Base-by-base conservation (phyloP, 2,888 invertebrate species). In the Aphidius colemani region DNA sequence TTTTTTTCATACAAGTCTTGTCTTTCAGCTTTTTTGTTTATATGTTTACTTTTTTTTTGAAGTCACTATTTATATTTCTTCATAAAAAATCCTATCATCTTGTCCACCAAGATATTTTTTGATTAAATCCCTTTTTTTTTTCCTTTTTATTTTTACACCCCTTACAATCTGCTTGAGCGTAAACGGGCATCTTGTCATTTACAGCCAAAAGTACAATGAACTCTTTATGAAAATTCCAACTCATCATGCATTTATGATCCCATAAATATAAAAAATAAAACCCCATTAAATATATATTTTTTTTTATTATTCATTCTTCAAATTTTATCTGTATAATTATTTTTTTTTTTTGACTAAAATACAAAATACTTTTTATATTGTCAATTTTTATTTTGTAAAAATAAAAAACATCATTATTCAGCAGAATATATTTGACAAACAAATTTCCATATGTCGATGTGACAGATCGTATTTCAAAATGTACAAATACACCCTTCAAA, bases 11-110 rank as follows among this genome's bases (percentile, higher is more conserved):
- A 53, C 30, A 18, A 46, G 41, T 48, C n/a, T 45, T 48, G 46
- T 53, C 39, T 51, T n/a, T n/a, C 44, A 41, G 53, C 55, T 63
- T 5, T 43, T 39, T 39, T 44, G n/a, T 44, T 39, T 30, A 41
- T 51, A 51, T 41, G 18, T 50, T 40, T 58, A 13, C 18, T 53
- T 62, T 48, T 18, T 49, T 39, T 50, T 45, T 50, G 56, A 18
- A n/a, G 48, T 56, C 50, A 49, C 63, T 64, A 66, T 63, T 69
- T 66, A 64, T 65, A 48, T 65, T 58, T 61, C 48, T 48, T 49
- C 62, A 60, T 61, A 58, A 61, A n/a, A 64, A 55, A 58, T 56
- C 61, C 66, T 66, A 66, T 64, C 64, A 46, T 53, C 45, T 11
- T 39, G 30, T 53, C 41, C 45, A 44, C 61, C 41, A 62, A 60